Conservation (phyloP, 2,113 vertebrate species). For the Verasper variegatus region DNA sequence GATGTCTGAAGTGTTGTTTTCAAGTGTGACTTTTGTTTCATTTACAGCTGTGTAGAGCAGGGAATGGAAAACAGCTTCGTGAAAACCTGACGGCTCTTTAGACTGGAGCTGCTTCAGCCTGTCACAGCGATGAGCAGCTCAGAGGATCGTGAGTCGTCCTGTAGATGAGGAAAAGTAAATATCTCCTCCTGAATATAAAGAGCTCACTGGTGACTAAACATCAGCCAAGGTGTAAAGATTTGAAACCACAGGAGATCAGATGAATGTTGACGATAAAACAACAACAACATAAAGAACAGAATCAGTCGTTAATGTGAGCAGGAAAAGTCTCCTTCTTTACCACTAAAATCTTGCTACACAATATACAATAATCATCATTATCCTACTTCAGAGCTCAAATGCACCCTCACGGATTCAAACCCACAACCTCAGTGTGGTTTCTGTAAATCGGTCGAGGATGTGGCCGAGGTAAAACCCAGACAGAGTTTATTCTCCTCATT, state of each 20-base stretch:
- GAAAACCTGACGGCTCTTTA: background rate
- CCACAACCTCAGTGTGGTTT: constrained; percentile 15
- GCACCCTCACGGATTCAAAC: constrained; percentile 16
- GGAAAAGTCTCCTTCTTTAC: background rate
- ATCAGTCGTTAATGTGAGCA: background rate
- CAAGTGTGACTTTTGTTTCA: background rate
- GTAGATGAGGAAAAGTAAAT: no score
- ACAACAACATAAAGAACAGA: no score
- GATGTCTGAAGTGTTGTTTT: background rate
- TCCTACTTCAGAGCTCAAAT: background rate
- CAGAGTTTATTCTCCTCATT: constrained; percentile 18
- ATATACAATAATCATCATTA: constrained; percentile 16
- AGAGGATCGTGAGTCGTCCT: no score
- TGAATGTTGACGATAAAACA: no score
- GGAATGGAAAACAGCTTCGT: background rate
- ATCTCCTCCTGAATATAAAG: no score
- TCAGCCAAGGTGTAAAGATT: background rate
- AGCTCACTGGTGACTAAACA: no score
- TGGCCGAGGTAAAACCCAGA: constrained; percentile 17
- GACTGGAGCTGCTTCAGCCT: background rate
- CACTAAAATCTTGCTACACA: constrained; percentile 2
- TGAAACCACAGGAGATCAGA: no score
- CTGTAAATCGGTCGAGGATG: constrained; percentile 1
- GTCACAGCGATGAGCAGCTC: background rate
- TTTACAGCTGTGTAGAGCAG: background rate